Conservation (phyloP, 2,113 vertebrate species). For the Pantherophis guttatus region DNA sequence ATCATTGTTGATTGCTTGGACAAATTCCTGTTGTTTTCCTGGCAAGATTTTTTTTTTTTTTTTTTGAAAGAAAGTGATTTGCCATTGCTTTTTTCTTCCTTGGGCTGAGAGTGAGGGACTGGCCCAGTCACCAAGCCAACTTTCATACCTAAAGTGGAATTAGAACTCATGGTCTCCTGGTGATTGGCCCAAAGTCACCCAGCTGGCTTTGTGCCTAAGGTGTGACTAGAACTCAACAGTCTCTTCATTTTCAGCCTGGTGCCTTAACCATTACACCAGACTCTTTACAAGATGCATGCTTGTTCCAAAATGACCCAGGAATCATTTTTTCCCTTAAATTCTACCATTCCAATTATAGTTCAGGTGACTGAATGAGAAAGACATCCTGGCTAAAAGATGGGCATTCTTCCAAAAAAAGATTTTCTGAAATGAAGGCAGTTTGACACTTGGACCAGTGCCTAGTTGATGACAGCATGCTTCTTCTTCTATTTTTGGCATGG, state of each 20-base stretch:
- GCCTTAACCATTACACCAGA: background rate
- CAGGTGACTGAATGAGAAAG: constrained; percentile 4
- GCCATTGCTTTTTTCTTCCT: background rate
- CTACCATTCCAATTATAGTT: constrained; percentile 12
- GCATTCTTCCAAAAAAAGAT: constrained; percentile 35
- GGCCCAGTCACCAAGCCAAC: background rate
- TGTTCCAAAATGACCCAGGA: constrained; percentile 36
- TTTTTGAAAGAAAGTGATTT: background rate
- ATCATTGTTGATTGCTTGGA: background rate
- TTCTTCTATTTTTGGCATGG: background rate
- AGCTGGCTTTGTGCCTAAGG: background rate
- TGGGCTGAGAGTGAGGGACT: background rate
- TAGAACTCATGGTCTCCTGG: background rate
- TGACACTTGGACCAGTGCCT: background rate
- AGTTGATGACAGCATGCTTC: background rate
- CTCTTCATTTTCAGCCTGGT: background rate
- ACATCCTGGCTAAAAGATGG: constrained; percentile 18
- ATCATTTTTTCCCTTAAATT: constrained; percentile 25
- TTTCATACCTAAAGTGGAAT: background rate
- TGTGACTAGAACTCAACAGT: background rate
- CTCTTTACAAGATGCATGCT: constrained; percentile 29
- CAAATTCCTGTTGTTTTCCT: background rate
- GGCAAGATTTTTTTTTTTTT: background rate
- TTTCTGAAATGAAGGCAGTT: background rate
- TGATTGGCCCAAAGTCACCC: background rate